Conservation (phyloP, 1,140 invertebrate genomes). For the Propsilocerus akamusi region DNA sequence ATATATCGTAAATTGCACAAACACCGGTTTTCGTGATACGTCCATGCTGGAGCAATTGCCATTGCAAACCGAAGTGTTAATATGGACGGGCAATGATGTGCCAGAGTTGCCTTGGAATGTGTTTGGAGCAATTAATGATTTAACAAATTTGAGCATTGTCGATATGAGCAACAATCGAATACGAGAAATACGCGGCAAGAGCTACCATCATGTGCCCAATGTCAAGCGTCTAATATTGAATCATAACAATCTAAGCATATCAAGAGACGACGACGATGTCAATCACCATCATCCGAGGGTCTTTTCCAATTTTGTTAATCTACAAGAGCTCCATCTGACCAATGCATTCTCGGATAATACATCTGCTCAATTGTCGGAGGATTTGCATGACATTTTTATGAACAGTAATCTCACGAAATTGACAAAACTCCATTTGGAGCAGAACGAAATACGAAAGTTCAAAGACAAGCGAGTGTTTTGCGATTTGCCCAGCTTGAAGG, state of each 20-base stretch:
- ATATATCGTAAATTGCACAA: slow-evolving; percentile 56
- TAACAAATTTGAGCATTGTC: slow-evolving; percentile 40
- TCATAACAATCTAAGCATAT: slow-evolving; percentile 50
- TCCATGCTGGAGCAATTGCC: slow-evolving; percentile 40
- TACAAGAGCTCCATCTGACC: slow-evolving; percentile 52
- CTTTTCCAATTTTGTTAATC: slow-evolving; percentile 58
- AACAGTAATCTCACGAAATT: slow-evolving; percentile 46
- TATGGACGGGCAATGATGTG: slow-evolving; percentile 55
- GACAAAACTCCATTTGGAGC: slow-evolving; percentile 55
- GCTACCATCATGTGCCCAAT: slow-evolving; percentile 52
- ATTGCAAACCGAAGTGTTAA: slow-evolving; percentile 42
- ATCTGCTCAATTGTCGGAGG: slow-evolving; percentile 36
- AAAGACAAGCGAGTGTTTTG: slow-evolving; percentile 48
- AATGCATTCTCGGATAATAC: slow-evolving; percentile 54
- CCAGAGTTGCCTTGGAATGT: slow-evolving; percentile 46
- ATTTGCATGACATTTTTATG: slow-evolving; percentile 52
- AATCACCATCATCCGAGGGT: slow-evolving; percentile 49
- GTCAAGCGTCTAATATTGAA: slow-evolving; percentile 55
- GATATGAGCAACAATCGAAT: slow-evolving; percentile 65
- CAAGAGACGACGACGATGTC: slow-evolving; percentile 28
- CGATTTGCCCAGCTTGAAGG: slow-evolving; percentile 40
- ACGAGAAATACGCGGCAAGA: slow-evolving; percentile 51
- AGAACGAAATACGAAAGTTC: slow-evolving; percentile 54
- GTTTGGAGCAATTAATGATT: slow-evolving; percentile 40
- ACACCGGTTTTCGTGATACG: slow-evolving; percentile 36